Evolutionary conservation across 2,797 vertebrate species (phyloP).

Genomic region (Botia almorhae): DNA sequence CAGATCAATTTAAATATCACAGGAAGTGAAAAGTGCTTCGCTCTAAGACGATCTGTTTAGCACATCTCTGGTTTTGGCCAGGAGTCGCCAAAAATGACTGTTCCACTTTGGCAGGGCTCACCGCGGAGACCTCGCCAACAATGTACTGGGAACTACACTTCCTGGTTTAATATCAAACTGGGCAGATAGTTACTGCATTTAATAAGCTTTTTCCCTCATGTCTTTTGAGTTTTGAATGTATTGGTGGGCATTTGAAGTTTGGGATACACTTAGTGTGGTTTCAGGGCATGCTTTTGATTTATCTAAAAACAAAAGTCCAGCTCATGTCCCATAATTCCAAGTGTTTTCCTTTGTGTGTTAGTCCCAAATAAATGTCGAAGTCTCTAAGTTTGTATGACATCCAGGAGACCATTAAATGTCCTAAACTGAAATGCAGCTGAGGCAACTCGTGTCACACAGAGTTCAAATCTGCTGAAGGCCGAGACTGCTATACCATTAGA

Average conservation of each 20-base stretch:
- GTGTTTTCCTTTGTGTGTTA: slow-evolving; percentile 64
- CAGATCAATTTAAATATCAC: not conserved
- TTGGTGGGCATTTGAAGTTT: not conserved
- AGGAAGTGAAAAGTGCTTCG: not conserved
- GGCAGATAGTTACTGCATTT: slow-evolving; percentile 11
- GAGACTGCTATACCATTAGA: not conserved
- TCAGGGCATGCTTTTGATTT: not conserved
- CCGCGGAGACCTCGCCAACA: not conserved
- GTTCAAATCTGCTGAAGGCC: slow-evolving; percentile 31
- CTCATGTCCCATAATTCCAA: slow-evolving; percentile 31
- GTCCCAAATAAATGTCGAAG: slow-evolving; percentile 73
- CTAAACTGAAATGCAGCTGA: slow-evolving; percentile 74
- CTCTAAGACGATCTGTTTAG: slow-evolving; percentile 10
- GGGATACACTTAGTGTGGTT: not conserved
- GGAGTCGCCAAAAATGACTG: not conserved
- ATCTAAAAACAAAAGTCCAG: not conserved
- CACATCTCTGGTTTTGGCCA: slow-evolving; percentile 31
- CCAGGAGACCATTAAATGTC: slow-evolving; percentile 72
- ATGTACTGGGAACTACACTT: not conserved
- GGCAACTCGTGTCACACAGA: slow-evolving; percentile 52
- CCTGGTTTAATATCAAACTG: slow-evolving; percentile 23
- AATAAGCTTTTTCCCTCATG: not conserved
- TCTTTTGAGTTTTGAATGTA: not conserved
- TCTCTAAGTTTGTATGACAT: slow-evolving; percentile 69
- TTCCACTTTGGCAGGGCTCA: not conserved